Base-by-base conservation (phyloP, 92 coral and sea anemone genomes). In the Palythoa heliodiscus region DNA sequence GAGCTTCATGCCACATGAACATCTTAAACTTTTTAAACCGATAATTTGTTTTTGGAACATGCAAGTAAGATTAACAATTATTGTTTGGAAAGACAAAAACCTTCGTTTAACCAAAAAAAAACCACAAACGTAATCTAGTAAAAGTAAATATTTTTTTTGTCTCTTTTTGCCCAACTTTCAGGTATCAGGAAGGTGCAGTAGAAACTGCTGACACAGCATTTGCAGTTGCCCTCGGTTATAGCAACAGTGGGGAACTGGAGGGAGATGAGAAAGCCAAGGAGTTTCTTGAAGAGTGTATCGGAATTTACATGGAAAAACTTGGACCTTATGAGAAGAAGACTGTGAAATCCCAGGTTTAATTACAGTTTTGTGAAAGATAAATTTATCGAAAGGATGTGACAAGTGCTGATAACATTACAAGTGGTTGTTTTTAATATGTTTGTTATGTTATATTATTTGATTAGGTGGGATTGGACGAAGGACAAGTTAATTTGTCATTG, bases 241-340 rank as follows among this genome's bases (percentile, higher is more conserved):
- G 71, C 54, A 78, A 78, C 54, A 60, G 83, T 14, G 71, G 39
- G 71, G 38, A 43, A 4, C 0, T 19, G n/a, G 83, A 78, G 52
- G 48, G 83, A 25, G 71, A 78, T 1, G 83, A 78, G 54, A 53
- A 70, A 76, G 68, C 93, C 73, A 90, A 89, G 75, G 87, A 83
- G 38, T 88, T 82, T 76, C 83, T 96, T 14, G 91, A 94, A 37
- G 76, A 90, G 53, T 92, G 94, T 60, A 90, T 92, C 25, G 87
- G 91, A 66, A 88, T 89, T 16, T 92, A 92, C 86, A 89, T 89
- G 81, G 88, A 89, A 39, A 88, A 87, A 63, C 85, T 76, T 25
- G 98, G 98, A 6, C 93, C 98, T 9, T 91, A 94, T 39, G 84
- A 93, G 35, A 84, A 91, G 86, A 89, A 87, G 57, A 94, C 98